phyloP scores from a whole-genome alignment of 2,888 invertebrate genomes.

The Stenoptilia bipunctidactyla region DNA sequence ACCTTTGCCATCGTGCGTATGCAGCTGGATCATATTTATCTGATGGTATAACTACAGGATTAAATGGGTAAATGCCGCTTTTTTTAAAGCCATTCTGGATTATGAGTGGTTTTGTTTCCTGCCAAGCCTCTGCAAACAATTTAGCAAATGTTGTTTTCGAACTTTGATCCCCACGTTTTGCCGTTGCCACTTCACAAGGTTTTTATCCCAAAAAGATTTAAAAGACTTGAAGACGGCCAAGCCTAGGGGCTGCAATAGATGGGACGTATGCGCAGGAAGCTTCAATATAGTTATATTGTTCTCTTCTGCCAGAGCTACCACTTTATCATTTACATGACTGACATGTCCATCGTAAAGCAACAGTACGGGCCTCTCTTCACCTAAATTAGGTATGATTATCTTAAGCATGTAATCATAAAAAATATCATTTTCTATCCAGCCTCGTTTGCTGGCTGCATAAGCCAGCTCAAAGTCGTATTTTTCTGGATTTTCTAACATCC shows the following conservation, averaged over 20 bases:
- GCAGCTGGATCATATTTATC: conserved; percentile 10
- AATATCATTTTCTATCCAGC: conserved; percentile 15
- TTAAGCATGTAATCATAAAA: conserved; percentile 15
- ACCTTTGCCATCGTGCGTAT: conserved; percentile 5
- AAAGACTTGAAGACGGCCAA: conserved; percentile 18
- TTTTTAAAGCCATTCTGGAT: conserved; percentile 20
- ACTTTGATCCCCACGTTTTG: conserved; percentile 11
- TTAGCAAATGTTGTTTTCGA: conserved; percentile 17
- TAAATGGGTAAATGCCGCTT: conserved; percentile 21
- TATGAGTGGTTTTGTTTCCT: conserved; percentile 13
- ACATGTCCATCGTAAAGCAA: conserved; percentile 19
- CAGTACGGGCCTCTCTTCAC: conserved; percentile 14
- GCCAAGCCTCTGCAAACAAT: conserved; percentile 18
- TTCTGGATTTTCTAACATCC: conserved; percentile 12
- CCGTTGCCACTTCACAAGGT: conserved; percentile 18
- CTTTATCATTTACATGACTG: conserved; percentile 16
- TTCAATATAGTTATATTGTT: conserved; percentile 12
- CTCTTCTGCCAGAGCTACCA: conserved; percentile 12
- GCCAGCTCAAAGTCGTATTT: conserved; percentile 9
- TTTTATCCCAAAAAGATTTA: conserved; percentile 19
- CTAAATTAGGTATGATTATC: conserved; percentile 14
- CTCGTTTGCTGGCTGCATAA: conserved; percentile 10
- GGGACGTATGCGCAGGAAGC: conserved; percentile 17
- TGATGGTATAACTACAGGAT: conserved; percentile 12
- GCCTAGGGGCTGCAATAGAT: conserved; percentile 18